Conservation (phyloP, 2,113 vertebrate species). For the Peucedramus taeniatus region DNA sequence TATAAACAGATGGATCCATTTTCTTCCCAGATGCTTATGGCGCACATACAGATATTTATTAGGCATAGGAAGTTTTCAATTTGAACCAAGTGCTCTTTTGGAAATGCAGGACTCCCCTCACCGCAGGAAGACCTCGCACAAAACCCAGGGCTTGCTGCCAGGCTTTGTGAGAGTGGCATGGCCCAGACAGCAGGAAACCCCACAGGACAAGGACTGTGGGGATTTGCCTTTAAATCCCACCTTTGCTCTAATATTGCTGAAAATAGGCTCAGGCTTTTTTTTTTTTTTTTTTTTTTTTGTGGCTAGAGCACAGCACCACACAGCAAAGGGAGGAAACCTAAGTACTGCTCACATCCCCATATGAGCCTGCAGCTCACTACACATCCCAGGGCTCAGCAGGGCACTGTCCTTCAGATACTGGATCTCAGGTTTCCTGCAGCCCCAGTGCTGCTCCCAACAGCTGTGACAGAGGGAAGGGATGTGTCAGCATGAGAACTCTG, state of each 20-base stretch:
- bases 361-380: neutral
- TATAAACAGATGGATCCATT: constrained; percentile 46
- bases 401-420: rapidly evolving
- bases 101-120: neutral
- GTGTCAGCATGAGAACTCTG: neutral
- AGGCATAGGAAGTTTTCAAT: constrained; percentile 54
- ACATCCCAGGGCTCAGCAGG: neutral
- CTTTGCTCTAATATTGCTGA: neutral
- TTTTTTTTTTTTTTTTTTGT: neutral
- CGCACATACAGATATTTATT: neutral
- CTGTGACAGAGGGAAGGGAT: neutral
- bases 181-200: neutral
- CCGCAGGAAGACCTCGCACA: neutral
- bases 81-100: constrained; percentile 16
- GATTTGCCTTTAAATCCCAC: neutral
- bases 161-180: neutral
- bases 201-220: neutral
- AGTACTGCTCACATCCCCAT: neutral
- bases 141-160: neutral
- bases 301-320: neutral
- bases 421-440: neutral
- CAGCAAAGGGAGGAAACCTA: neutral
- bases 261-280: neutral
- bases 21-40: constrained; percentile 37
- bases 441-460: neutral